Evolutionary conservation across 1,140 invertebrate species (phyloP).

Genomic region (Drosophila neocordata): DNA sequence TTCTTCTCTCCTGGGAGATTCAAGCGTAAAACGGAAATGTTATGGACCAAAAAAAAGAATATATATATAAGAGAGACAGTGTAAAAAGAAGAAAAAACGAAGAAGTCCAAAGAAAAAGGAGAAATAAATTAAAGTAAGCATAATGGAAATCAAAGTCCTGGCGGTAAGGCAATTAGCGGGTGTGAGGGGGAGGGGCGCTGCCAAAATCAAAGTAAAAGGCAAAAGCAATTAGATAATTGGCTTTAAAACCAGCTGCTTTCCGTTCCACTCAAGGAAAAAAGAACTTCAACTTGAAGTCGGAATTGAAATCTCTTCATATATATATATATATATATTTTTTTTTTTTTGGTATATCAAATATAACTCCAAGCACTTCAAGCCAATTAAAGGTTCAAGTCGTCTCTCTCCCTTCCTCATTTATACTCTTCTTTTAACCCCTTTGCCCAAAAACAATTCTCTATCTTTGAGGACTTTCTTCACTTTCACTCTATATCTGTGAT

Average conservation of each 20-base stretch:
- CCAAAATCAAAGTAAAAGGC: constrained; percentile 55
- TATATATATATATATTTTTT: background rate
- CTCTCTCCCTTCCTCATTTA: constrained; percentile 7
- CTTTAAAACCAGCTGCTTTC: constrained; percentile 55
- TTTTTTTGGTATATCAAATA: constrained; percentile 14
- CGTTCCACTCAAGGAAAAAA: background rate
- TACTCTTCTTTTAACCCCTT: constrained; percentile 4
- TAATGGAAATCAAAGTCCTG: constrained; percentile 75
- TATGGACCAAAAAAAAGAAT: constrained; percentile 49
- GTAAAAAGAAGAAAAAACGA: constrained; percentile 5
- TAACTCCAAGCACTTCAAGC: constrained; percentile 42
- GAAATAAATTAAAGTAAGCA: constrained; percentile 36
- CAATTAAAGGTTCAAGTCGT: constrained; percentile 51
- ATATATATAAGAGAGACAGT: no score
- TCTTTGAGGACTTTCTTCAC: constrained; percentile 23
- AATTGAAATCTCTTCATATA: constrained; percentile 3
- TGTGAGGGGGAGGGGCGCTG: constrained; percentile 35
- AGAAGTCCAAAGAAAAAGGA: constrained; percentile 11
- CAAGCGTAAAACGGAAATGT: constrained; percentile 74
- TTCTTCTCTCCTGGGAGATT: constrained; percentile 44
- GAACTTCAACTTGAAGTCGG: constrained; percentile 2
- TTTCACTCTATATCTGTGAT: constrained; percentile 41
- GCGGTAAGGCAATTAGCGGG: constrained; percentile 53
- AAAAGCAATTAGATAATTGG: constrained; percentile 78
- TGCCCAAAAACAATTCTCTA: background rate